Evolutionary conservation across 2,797 vertebrate genomes (phyloP).

Genomic region (Lepidocolaptes lacrymiger): DNA sequence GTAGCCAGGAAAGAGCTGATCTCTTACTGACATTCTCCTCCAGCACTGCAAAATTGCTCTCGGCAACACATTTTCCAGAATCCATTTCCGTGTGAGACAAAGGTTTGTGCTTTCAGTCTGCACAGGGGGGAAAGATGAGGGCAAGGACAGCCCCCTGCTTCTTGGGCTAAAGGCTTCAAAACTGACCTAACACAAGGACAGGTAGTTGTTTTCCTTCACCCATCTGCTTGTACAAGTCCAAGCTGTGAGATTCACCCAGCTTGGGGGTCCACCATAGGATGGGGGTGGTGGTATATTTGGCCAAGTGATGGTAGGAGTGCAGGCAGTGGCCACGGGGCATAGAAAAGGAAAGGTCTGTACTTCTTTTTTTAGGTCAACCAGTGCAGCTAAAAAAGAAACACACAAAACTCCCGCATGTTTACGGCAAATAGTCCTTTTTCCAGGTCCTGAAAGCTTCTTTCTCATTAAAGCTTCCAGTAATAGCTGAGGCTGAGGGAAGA

Average conservation of each 20-base stretch:
- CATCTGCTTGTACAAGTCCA: not conserved
- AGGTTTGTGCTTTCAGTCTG: not conserved
- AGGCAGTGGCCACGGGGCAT: not conserved
- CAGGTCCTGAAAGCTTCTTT: not conserved
- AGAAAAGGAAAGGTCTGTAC: not conserved
- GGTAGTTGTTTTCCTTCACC: not conserved
- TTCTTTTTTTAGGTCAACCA: not conserved
- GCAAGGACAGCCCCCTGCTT: not conserved
- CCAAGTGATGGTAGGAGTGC: not conserved
- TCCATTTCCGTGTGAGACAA: not conserved
- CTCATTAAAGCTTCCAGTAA: not conserved
- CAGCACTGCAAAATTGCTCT: not conserved
- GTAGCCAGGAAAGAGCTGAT: not conserved
- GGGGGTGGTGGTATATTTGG: not conserved
- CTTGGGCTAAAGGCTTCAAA: not conserved
- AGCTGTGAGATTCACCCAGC: not conserved
- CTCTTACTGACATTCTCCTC: not conserved
- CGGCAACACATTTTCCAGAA: not conserved
- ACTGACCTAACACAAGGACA: not conserved
- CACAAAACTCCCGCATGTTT: not conserved
- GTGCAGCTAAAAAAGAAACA: not conserved
- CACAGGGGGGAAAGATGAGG: not conserved
- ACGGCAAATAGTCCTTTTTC: not conserved
- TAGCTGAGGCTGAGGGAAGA: not conserved
- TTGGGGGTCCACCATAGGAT: not conserved